These are phyloP conservation scores for Nasonovia ribisnigri DNA, from an alignment of 2,888 invertebrate genomes.

Conservation along the genomic window DNA sequence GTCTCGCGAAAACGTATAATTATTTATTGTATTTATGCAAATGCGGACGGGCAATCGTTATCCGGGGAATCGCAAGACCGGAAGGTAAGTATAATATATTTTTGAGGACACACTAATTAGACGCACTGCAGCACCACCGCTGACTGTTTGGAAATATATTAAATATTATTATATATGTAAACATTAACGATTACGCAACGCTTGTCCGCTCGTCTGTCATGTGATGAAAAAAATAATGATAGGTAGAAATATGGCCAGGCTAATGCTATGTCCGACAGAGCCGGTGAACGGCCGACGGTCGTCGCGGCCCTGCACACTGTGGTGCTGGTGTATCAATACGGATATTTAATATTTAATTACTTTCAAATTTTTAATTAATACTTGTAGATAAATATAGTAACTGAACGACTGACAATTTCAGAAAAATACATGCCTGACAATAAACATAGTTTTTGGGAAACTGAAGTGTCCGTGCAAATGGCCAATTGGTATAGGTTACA, in stretches of 20 bases:
- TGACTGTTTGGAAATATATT: conserved; percentile 6
- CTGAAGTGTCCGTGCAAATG: background rate
- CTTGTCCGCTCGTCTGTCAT: background rate
- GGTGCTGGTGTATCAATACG: background rate
- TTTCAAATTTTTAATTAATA: background rate
- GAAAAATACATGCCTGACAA: background rate
- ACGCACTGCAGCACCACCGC: conserved; percentile 21
- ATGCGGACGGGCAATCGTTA: conserved; percentile 56
- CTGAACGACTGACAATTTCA: background rate
- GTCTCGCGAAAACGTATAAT: conserved; percentile 62
- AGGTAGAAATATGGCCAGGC: background rate
- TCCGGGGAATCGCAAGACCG: conserved; percentile 65
- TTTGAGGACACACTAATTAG: conserved; percentile 64
- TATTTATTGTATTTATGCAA: conserved; percentile 64
- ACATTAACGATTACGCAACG: conserved; percentile 50
- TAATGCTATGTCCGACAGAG: background rate
- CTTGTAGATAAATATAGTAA: background rate
- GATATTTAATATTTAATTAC: background rate
- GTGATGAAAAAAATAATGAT: background rate
- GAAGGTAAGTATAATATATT: conserved; percentile 47
- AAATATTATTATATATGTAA: conserved; percentile 4
- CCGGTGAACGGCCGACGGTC: background rate
- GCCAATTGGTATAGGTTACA: background rate
- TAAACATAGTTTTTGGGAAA: background rate
- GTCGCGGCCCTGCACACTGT: background rate